Conservation (phyloP, 2,888 invertebrate genomes). For the Neelides folsomi region DNA sequence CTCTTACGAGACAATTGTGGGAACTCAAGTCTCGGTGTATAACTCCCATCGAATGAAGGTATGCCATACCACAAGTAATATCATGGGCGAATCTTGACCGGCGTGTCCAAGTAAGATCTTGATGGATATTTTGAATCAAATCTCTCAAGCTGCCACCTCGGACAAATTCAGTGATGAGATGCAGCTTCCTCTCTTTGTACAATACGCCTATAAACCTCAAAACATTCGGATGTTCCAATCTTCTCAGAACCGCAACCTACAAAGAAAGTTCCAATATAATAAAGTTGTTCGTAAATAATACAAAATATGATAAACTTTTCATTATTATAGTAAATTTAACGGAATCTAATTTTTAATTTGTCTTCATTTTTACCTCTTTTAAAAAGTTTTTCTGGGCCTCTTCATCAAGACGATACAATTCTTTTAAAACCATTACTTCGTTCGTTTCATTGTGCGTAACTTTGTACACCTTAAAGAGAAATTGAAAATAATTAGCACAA, state of each 20-base stretch:
- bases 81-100: conserved; percentile 76
- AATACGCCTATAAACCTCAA: conserved; percentile 81
- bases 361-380: conserved; percentile 55
- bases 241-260: conserved; percentile 77
- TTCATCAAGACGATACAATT: conserved; percentile 81
- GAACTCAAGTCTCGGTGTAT: conserved; percentile 92
- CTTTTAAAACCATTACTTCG: conserved; percentile 91
- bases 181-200: conserved; percentile 80
- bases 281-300: too few relatives aligned
- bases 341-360: not conserved
- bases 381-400: conserved; percentile 87
- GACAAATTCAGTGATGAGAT: conserved; percentile 84
- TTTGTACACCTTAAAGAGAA: conserved; percentile 50
- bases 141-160: conserved; percentile 80
- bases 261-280: conserved; percentile 11
- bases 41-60: conserved; percentile 85
- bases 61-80: conserved; percentile 85
- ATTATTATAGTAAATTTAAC: too few relatives aligned
- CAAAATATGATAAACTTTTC: too few relatives aligned
- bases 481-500: conserved; percentile 2
- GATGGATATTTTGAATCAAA: conserved; percentile 58
- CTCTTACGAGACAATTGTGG: conserved; percentile 81
- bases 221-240: conserved; percentile 77
- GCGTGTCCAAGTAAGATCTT: conserved; percentile 62
- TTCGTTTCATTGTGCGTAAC: conserved; percentile 79